Evolutionary conservation across 2,888 invertebrate genomes (phyloP).

Genomic region (Diaprepes abbreviatus): DNA sequence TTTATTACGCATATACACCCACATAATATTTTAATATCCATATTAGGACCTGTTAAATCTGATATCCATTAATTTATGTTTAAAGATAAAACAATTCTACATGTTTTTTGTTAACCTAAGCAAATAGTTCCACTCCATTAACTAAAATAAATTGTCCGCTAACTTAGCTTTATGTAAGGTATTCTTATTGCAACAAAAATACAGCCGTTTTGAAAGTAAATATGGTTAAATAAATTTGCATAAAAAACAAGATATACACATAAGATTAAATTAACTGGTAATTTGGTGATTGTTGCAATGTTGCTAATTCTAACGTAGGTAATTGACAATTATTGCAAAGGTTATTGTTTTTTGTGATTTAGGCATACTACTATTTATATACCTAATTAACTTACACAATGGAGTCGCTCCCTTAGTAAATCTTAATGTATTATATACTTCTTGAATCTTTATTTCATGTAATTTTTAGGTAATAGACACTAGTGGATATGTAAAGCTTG

Average conservation of each 20-base stretch:
- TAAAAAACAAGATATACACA: neutral
- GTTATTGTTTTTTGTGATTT: neutral
- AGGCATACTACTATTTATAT: neutral
- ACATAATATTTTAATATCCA: neutral
- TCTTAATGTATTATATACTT: no score
- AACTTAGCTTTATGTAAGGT: slow-evolving; percentile 10
- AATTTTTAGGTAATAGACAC: no score
- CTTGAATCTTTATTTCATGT: no score
- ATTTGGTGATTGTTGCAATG: slow-evolving; percentile 13
- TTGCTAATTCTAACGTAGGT: neutral
- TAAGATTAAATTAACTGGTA: neutral
- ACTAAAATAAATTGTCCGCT: slow-evolving; percentile 21
- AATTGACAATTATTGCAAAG: neutral
- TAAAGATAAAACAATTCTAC: neutral
- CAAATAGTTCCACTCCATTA: slow-evolving; percentile 32
- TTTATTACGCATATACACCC: neutral
- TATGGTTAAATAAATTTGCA: slow-evolving; percentile 7
- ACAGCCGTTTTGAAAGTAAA: slow-evolving; percentile 12
- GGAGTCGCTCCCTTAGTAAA: no score
- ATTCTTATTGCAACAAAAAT: slow-evolving; percentile 8
- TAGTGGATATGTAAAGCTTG: no score
- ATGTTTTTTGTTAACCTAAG: neutral
- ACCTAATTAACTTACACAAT: neutral
- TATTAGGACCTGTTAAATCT: neutral
- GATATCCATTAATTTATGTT: neutral